Evolutionary conservation across 2,888 invertebrate genomes (phyloP), one percentile per base, ranked within the genome.

Genomic region (Choreutis nemorana): DNA sequence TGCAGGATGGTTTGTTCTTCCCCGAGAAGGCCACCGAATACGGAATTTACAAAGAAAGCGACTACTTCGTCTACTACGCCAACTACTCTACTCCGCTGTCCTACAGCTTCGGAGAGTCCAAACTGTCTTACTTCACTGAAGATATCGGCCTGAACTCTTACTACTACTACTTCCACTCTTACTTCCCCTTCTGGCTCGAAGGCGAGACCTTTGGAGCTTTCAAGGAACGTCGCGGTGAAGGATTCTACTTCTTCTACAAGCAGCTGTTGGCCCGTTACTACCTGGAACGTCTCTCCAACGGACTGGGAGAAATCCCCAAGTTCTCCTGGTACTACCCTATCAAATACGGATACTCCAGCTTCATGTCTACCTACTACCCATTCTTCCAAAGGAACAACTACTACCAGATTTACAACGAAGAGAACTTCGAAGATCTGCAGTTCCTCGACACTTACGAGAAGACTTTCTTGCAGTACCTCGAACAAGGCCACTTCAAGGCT

Each of bases 181-280:
- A 83, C 33, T 79, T 79, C 48, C 85, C 87, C 21, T 85, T 83
- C 78, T 86, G 85, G 83, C 64, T 86, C 54, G 70, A 77, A 26
- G 78, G 81, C 30, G 64, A 81, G 13, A 65, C 81, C 29, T 77
- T 72, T 33, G 66, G 64, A 37, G 30, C 65, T 22, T 38, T 55
- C 47, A 83, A 81, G 45, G 79, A 83, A 37, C 79, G 82, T 48
- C 83, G 85, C 36, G 88, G 87, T 34, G 85, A 87, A 59, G 55
- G 80, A 20, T 87, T 83, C 72, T 83, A 83, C 55, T 84, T 79
- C 68, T 72, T 80, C 51, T 84, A 87, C 51, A 84, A 87, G 48
- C 87, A 89, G 55, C 48, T 88, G 8, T 50, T 87, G 44, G 83
- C 86, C 34, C 85, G 87, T 48, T 89, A 87, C 73, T 83, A 84